Percentiles rank a stretch among this genome's conserved stretches.
Evolutionary conservation across 1,140 invertebrate species (phyloP).

Genomic region (Drosophila ercepeae): DNA sequence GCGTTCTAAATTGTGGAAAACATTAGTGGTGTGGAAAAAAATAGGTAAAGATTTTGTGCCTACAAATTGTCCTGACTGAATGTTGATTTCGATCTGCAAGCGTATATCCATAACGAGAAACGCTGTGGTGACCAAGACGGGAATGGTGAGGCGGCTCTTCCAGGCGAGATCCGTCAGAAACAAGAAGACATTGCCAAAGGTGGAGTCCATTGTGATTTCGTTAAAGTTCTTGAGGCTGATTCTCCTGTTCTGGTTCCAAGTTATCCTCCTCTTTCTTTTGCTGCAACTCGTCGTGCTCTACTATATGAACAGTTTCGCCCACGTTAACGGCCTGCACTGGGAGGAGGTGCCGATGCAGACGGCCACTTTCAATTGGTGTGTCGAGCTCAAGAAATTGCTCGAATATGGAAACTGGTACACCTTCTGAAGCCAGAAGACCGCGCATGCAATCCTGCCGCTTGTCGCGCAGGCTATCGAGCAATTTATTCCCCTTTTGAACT

Average conservation of each 20-base stretch:
- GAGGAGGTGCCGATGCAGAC: conserved; percentile 83
- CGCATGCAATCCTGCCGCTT: conserved; percentile 84
- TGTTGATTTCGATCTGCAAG: conserved; percentile 85
- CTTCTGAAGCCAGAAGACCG: conserved; percentile 73
- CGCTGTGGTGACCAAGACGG: conserved; percentile 84
- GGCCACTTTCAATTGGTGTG: conserved; percentile 75
- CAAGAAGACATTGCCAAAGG: conserved; percentile 83
- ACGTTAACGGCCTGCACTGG: conserved; percentile 84
- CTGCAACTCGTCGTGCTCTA: conserved; percentile 84
- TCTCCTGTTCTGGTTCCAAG: conserved; percentile 1
- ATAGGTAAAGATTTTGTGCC: not conserved
- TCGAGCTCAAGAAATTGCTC: conserved; percentile 80
- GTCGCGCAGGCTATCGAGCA: conserved; percentile 84
- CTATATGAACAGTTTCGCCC: conserved; percentile 84
- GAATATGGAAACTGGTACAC: conserved; percentile 45
- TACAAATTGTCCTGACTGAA: conserved; percentile 83
- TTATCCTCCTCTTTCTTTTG: conserved; percentile 21
- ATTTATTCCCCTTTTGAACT: conserved; percentile 83
- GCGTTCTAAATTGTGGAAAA: conserved; percentile 47
- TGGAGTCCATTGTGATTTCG: conserved; percentile 64
- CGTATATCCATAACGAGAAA: conserved; percentile 85
- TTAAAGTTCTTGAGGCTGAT: conserved; percentile 20
- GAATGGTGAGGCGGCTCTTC: conserved; percentile 84
- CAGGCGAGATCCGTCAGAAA: conserved; percentile 85
- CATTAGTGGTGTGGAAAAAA: not conserved